phyloP scores from a whole-genome alignment of 2,888 invertebrate genomes.

The Epistrophella euchroma region DNA sequence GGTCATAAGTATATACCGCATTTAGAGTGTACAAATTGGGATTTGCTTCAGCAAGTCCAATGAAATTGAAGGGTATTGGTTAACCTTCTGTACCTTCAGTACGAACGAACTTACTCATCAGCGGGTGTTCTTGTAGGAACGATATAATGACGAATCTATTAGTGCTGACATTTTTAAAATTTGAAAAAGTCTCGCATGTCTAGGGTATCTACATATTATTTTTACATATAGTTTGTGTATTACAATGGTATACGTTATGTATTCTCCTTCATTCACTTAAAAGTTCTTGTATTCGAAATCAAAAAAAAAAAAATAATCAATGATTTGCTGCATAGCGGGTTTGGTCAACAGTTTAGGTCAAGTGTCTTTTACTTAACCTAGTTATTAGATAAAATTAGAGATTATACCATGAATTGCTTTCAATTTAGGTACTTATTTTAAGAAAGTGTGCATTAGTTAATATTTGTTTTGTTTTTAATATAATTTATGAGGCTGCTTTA shows the following conservation, averaged over 20 bases:
- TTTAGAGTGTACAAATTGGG: constrained; percentile 37
- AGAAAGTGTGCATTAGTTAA: not conserved
- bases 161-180: constrained; percentile 8
- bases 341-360: constrained; percentile 51
- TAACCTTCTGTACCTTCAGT: constrained; percentile 46
- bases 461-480: not conserved
- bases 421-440: not conserved
- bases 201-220: not conserved
- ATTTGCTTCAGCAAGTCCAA: constrained; percentile 15
- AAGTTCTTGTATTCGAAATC: not conserved
- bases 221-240: not conserved
- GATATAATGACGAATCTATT: constrained; percentile 36
- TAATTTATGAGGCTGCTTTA: not conserved
- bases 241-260: constrained; percentile 33
- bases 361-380: constrained; percentile 65
- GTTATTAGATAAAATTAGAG: constrained; percentile 32
- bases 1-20: constrained; percentile 60
- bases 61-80: constrained; percentile 16
- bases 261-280: constrained; percentile 17
- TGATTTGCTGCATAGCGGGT: constrained; percentile 15
- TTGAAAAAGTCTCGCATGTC: constrained; percentile 15
- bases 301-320: constrained; percentile 15
- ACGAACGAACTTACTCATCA: not conserved
- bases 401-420: not conserved
- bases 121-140: not conserved